Evolutionary conservation across 2,113 vertebrate genomes (phyloP), one percentile per base, ranked within the genome.

Genomic region (Coracopsis vasa): DNA sequence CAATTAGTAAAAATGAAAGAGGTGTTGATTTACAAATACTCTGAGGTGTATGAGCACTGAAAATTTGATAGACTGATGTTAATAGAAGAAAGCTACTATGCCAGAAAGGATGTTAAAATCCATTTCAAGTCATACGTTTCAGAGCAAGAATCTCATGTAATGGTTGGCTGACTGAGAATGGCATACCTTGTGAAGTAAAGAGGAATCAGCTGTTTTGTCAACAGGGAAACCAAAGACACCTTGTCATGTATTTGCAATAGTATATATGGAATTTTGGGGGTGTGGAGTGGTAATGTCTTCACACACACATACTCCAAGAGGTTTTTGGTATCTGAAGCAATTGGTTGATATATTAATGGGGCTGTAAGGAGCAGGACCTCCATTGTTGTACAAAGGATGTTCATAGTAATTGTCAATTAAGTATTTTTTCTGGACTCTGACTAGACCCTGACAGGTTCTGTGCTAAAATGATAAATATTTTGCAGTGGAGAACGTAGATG

Each of bases 1-100:
- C 37, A 80, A 20, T 90, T 80, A 90, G 86, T 85, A 67, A 79
- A 92, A 94, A 84, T 23, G 1, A 80, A 77, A 73, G 85, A 90
- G 15, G 53, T 92, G 53, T 58, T 65, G 58, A 66, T 92, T 61
- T 73, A 60, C 64, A 86, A 53, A 70, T 79, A 39, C 17, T 78
- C 64, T 62, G 82, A 90, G 82, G 45, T 65, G 21, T 16, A 3
- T 23, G 29, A 88, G 37, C 62, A 61, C 31, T 86, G 53, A 75
- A 75, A 51, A 88, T 56, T 54, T 77, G 44, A 44, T 90, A 88
- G 48, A 39, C 18, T 85, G 8, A 19, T 80, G 60, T 64, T 87
- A 85, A 58, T 33, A 54, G 74, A 47, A 80, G 28, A 86, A 89
- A 92, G 35, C 61, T 75, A 9, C 78, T 70, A 2, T 80, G 47